Conservation (phyloP, 1,140 invertebrate genomes). For the Myzus persicae region DNA sequence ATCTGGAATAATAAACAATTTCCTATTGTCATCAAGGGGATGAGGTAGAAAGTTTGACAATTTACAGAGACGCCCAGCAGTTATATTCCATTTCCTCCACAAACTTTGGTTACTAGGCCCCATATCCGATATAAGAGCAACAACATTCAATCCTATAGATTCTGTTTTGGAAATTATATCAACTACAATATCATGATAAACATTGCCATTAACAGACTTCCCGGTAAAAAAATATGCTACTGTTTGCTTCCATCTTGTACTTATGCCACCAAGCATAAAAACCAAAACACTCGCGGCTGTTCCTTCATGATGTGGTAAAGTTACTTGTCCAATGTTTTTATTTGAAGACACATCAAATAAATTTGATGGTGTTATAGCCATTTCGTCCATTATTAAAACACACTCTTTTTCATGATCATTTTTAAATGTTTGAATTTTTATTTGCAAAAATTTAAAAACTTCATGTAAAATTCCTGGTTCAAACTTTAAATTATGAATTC, state of each 20-base stretch:
- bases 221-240: constrained; percentile 33
- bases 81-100: constrained; percentile 14
- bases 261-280: constrained; percentile 11
- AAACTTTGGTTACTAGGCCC: background rate
- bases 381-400: constrained; percentile 53
- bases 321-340: background rate
- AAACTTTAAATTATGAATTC: constrained; percentile 58
- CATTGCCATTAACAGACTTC: background rate
- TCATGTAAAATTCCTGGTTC: constrained; percentile 56
- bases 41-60: constrained; percentile 17
- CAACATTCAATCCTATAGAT: background rate
- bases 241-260: constrained; percentile 23
- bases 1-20: constrained; percentile 36
- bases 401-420: constrained; percentile 45
- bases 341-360: background rate
- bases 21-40: background rate
- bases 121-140: background rate
- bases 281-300: constrained; percentile 28
- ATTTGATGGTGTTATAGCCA: constrained; percentile 35
- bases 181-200: background rate
- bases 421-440: constrained; percentile 53
- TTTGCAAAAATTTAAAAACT: constrained; percentile 57
- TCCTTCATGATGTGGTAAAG: constrained; percentile 5
- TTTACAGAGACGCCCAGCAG: background rate
- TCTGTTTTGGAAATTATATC: background rate